Evolutionary conservation across 2,888 invertebrate genomes (phyloP).

Genomic region (Tachina fera): DNA sequence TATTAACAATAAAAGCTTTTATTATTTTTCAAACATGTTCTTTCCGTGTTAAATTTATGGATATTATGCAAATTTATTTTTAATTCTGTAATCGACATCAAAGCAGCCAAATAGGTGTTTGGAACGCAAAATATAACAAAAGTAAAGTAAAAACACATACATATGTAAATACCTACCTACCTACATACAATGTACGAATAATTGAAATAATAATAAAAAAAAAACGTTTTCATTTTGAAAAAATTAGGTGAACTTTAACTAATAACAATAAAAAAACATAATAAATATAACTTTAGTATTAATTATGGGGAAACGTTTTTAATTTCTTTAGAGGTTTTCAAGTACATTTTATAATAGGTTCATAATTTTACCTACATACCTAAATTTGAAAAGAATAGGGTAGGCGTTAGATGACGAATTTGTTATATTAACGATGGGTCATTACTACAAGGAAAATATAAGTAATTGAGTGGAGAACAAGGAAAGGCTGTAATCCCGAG

Average conservation of each 20-base stretch:
- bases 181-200: no score
- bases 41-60: slow-evolving; percentile 58
- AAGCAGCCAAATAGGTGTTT: slow-evolving; percentile 10
- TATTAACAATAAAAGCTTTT: slow-evolving; percentile 23
- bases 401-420: no score
- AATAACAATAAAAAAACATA: neutral
- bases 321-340: neutral
- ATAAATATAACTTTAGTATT: no score
- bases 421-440: no score
- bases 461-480: no score
- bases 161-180: no score
- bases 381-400: no score
- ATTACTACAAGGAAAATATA: no score
- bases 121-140: slow-evolving; percentile 37
- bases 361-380: no score
- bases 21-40: slow-evolving; percentile 51
- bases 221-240: slow-evolving; percentile 28
- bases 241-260: slow-evolving; percentile 41
- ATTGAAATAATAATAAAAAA: neutral
- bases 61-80: slow-evolving; percentile 67
- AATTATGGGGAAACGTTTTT: neutral
- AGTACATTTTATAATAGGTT: no score
- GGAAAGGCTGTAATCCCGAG: no score
- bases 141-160: neutral
- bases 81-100: slow-evolving; percentile 56